Evolutionary conservation across 2,113 vertebrate genomes (phyloP), one percentile per base, ranked within the genome.

Genomic region (Ammodytes marinus): DNA sequence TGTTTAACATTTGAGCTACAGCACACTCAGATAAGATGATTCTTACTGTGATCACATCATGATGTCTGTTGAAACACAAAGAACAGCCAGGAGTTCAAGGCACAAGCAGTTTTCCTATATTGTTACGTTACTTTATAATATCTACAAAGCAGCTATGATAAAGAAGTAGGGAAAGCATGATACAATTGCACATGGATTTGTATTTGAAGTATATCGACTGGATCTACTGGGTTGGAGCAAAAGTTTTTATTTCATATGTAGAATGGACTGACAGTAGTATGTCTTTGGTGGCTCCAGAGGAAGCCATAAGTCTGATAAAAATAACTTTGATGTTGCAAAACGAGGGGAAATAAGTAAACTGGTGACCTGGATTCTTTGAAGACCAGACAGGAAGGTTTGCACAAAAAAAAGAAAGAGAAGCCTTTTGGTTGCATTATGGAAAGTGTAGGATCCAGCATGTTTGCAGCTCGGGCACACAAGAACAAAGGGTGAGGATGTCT

Each of bases 1-100:
- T 39, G 8, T 42, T 8, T 5, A 49, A 27, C 9, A 9, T 50
- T 50, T 27, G 11, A 64, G 15, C 49, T 17, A 6, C 52, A 43
- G 11, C 46, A 40, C n/a, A 58, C n/a, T 35, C 8, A 17, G 40
- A 11, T 10, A 49, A 13, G 15, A 8, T 10, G n/a, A 19, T 49
- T 40, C 47, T 12, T 49, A 27, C 57, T 40, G 58, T 42, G 49
- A 63, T n/a, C 43, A 68, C 9, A 6, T 50, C 1, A 13, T 60
- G 45, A 52, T 39, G 53, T 61, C 47, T 78, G 57, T n/a, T 60
- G 6, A 45, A 64, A 17, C 42, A 35, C 40, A 55, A 65, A 39
- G 49, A 1, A n/a, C 50, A 74, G 19, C 37, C 47, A 55, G 12
- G 5, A n/a, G 45, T 40, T 35, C 4, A 37, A 63, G 37, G 7